Conservation (phyloP, 2,797 vertebrate species). For the Eleutherodactylus coqui region DNA sequence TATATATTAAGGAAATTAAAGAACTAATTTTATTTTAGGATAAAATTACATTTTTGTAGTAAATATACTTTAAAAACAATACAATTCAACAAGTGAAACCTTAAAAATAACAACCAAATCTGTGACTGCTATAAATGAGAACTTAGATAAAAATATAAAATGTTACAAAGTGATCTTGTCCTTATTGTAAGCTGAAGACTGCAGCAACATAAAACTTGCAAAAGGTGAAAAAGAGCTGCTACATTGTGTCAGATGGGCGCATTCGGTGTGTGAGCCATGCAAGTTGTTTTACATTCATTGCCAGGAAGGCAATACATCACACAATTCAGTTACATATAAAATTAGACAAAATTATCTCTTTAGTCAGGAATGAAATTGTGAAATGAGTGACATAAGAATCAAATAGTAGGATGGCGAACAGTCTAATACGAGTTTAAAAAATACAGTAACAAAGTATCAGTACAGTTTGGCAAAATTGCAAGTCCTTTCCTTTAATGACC, state of each 20-base stretch:
- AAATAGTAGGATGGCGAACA: conserved; percentile 18
- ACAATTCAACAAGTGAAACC: conserved; percentile 52
- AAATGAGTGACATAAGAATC: conserved; percentile 45
- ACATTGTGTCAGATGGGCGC: not conserved
- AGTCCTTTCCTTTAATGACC: conserved; percentile 60
- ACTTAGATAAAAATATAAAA: conserved; percentile 50
- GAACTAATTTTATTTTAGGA: conserved; percentile 77
- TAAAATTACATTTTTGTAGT: conserved; percentile 68
- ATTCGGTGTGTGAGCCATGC: conserved; percentile 22
- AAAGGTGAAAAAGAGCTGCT: conserved; percentile 33
- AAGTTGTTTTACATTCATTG: conserved; percentile 36
- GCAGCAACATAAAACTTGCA: conserved; percentile 20
- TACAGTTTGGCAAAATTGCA: conserved; percentile 66
- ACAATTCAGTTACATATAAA: conserved; percentile 38
- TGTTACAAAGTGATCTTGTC: conserved; percentile 9
- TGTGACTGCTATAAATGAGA: conserved; percentile 36
- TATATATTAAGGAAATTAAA: conserved; percentile 65
- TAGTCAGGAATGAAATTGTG: conserved; percentile 56
- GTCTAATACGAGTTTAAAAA: conserved; percentile 19
- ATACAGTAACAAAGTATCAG: conserved; percentile 47
- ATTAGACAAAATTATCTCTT: conserved; percentile 36
- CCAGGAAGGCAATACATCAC: conserved; percentile 43
- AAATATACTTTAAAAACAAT: conserved; percentile 58
- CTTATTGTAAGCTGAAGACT: not conserved
- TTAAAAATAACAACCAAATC: conserved; percentile 33